These are phyloP conservation scores for Phalloptychus januarius DNA, from an alignment of 2,797 vertebrate species.

Conservation along the genomic window DNA sequence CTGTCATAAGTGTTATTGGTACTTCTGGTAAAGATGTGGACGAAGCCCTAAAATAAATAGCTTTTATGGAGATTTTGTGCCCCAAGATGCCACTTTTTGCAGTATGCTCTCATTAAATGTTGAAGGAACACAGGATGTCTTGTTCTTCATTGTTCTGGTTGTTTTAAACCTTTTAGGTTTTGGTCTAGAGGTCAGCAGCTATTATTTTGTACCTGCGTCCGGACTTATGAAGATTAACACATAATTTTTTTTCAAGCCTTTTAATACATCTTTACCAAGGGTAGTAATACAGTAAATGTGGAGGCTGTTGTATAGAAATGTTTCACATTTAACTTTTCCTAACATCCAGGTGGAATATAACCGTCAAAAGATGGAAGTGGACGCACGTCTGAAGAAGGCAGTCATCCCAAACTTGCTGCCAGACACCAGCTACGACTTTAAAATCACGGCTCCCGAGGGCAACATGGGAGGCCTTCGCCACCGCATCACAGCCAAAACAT, in stretches of 20 bases:
- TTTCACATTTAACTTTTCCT: background rate
- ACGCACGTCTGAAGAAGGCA: conserved; percentile 90
- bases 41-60: background rate
- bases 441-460: conserved; percentile 90
- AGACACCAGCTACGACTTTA: conserved; percentile 93
- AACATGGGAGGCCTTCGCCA: conserved; percentile 96
- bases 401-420: conserved; percentile 93
- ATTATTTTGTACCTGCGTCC: background rate
- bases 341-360: conserved; percentile 92
- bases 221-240: background rate
- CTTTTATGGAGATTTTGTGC: background rate
- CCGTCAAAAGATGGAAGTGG: conserved; percentile 89
- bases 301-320: background rate
- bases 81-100: background rate
- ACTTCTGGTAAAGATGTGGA: background rate
- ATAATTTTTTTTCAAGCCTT: background rate
- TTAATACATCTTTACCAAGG: background rate
- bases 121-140: background rate
- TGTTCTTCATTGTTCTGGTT: background rate
- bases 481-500: conserved; percentile 92
- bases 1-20: background rate
- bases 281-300: background rate
- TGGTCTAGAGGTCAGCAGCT: background rate
- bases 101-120: background rate
- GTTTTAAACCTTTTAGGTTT: background rate